A percentile compares a stretch with the other conserved stretches of the same genome.
Evolutionary conservation across 2,888 invertebrate genomes (phyloP).

Genomic region (Penaeus monodon): DNA sequence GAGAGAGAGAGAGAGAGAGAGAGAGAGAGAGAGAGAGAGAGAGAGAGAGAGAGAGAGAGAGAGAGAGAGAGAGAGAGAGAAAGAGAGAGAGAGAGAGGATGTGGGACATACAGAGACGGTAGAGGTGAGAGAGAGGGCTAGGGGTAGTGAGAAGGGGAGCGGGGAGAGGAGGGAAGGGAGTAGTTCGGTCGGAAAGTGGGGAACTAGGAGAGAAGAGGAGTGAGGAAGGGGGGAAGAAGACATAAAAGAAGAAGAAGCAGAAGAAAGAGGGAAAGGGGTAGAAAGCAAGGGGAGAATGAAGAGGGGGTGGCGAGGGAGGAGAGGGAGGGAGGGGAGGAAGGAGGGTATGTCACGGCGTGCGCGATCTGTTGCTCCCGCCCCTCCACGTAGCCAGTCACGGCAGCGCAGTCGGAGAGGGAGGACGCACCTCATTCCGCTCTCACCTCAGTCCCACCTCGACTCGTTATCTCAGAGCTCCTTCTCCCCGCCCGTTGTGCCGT

Average conservation of each 20-base stretch:
- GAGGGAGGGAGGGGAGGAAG: slow-evolving; percentile 4
- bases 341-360: slow-evolving; percentile 25
- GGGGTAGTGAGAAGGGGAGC: background rate
- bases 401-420: slow-evolving; percentile 27
- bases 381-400: slow-evolving; percentile 35
- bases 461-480: background rate
- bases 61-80: too few species aligned
- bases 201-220: background rate
- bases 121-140: background rate
- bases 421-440: slow-evolving; percentile 24
- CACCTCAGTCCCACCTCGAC: slow-evolving; percentile 11
- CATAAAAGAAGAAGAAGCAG: background rate
- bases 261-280: slow-evolving; percentile 6
- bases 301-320: background rate
- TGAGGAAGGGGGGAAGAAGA: background rate
- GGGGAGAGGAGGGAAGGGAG: background rate
- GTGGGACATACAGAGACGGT: background rate
- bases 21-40: too few species aligned
- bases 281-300: slow-evolving; percentile 9
- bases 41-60: too few species aligned
- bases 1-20: too few species aligned
- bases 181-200: background rate
- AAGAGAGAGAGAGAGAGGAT: background rate
- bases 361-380: slow-evolving; percentile 47
- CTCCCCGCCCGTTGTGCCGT: background rate